Conservation (phyloP, 2,797 vertebrate species). For the Helicolenus hilgendorfi region DNA sequence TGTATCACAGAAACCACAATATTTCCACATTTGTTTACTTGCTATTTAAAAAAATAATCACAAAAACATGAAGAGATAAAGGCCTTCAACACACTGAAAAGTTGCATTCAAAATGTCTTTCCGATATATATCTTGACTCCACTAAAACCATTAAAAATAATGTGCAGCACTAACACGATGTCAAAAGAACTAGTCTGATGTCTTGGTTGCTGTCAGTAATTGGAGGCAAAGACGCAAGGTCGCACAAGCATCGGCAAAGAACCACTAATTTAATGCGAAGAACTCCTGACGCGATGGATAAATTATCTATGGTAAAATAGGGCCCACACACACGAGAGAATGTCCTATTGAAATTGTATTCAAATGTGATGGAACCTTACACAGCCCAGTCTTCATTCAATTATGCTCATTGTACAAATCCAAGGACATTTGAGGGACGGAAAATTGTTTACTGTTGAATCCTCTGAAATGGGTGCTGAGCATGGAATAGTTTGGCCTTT, state of each 20-base stretch:
- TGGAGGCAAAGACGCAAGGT: constrained; percentile 66
- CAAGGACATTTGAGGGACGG: constrained; percentile 73
- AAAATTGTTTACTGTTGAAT: constrained; percentile 77
- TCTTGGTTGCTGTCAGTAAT: constrained; percentile 58
- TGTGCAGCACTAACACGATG: constrained; percentile 4
- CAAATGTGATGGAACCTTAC: constrained; percentile 64
- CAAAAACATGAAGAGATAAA: neutral
- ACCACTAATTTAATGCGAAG: constrained; percentile 60
- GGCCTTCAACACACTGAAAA: neutral
- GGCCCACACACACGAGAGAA: constrained; percentile 36
- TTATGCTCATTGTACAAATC: constrained; percentile 63
- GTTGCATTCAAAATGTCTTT: neutral
- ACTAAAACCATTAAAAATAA: constrained; percentile 11
- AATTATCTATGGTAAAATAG: constrained; percentile 64
- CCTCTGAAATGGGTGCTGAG: constrained; percentile 60
- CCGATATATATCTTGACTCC: neutral
- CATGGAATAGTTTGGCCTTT: constrained; percentile 40
- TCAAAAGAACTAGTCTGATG: constrained; percentile 27
- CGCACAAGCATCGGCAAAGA: constrained; percentile 49
- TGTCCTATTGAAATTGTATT: constrained; percentile 71
- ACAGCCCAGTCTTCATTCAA: constrained; percentile 67
- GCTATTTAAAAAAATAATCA: neutral
- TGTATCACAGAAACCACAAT: neutral
- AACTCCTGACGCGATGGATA: constrained; percentile 43
- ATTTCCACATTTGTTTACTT: neutral